Base-by-base conservation (phyloP, 2,113 vertebrate genomes). In the Mus spicilegus region DNA sequence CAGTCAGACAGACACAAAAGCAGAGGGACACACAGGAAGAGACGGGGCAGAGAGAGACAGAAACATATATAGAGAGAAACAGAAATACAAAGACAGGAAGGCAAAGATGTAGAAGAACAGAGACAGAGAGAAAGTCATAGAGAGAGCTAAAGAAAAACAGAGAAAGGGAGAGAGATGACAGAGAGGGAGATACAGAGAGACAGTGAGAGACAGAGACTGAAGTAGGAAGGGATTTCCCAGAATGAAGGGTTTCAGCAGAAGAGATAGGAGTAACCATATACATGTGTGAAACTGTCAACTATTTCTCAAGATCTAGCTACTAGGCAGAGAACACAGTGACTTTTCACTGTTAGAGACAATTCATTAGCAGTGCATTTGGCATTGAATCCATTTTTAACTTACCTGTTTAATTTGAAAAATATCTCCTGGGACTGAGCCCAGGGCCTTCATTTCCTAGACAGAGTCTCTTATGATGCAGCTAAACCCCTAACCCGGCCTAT, bases 311-410 rank as follows among this genome's bases (percentile, higher is more conserved):
- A 0, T 91, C 28, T 28, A 80, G 67, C 91, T 95, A 95, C 93
- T 84, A 89, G 96, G 49, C 87, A 78, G 91, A 6, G 4, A 72
- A 61, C 63, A 81, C 9, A 63, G 33, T 70, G 54, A 95, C 70
- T 39, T 89, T 95, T 91, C 76, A 36, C 10, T 24, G 2, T 33
- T 76, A 65, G 12, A 14, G 49, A 92, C 88, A 96, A 56, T 91
- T 87, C 49, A 70, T 58, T 16, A 70, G 16, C 61, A 42, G 4
- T 24, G 30, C 36, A 9, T 2, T 89, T 42, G 42, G 51, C 33
- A 85, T 17, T 36, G 6, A 9, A 10, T 56, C 49, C 70, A 91
- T 86, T 95, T 95, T 54, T 75, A 88, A 39, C 0, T 36, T 75
- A 70, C 3, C 3, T 56, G 70, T 56, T 26, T 56, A 56, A n/a